These are phyloP conservation scores for Tetragnatha versicolor DNA, from an alignment of 1,140 invertebrate species.

Conservation along the genomic window DNA sequence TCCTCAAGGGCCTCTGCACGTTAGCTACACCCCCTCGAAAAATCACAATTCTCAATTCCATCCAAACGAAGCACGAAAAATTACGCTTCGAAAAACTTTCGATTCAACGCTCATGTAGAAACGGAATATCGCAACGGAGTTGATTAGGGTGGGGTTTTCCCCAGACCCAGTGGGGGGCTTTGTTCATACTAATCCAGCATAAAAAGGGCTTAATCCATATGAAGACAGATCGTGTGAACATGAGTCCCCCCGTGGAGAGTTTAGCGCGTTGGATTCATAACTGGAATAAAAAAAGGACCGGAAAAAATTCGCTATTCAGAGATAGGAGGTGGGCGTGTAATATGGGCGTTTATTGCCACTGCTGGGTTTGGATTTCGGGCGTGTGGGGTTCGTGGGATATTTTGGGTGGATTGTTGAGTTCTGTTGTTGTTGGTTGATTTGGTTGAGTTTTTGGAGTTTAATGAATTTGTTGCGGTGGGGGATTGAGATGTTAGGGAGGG, in stretches of 20 bases:
- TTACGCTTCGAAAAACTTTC: too few species aligned
- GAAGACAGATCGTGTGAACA: slow-evolving; percentile 39
- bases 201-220: slow-evolving; percentile 31
- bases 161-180: neutral
- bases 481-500: too few species aligned
- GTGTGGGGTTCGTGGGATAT: neutral
- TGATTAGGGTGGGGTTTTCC: slow-evolving; percentile 15
- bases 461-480: too few species aligned
- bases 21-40: neutral
- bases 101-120: too few species aligned
- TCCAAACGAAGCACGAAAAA: neutral
- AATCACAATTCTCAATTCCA: neutral
- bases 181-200: slow-evolving; percentile 38
- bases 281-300: neutral
- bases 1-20: neutral
- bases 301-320: neutral
- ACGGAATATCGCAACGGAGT: neutral
- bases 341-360: neutral
- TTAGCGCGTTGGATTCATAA: neutral
- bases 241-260: neutral
- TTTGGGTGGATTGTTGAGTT: neutral
- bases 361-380: neutral
- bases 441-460: too few species aligned
- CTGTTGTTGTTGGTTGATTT: neutral
- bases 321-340: neutral